phyloP scores from a whole-genome alignment of 2,113 vertebrate genomes.

The Corapipo altera region DNA sequence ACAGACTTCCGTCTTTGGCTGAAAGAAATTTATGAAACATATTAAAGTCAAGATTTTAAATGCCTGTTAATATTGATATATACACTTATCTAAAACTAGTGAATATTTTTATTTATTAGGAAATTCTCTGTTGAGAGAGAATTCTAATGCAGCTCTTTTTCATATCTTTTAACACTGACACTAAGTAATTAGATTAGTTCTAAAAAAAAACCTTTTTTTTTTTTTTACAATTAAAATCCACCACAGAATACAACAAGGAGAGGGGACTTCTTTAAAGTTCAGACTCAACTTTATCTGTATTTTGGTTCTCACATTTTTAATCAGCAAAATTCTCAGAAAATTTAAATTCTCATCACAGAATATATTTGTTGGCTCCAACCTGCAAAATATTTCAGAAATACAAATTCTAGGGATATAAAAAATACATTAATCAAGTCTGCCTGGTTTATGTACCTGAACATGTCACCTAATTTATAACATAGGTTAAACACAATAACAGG shows the following conservation, averaged over 20 bases:
- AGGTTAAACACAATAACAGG: background rate
- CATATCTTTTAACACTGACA: background rate
- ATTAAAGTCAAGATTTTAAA: slow-evolving; percentile 8
- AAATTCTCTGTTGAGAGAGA: background rate
- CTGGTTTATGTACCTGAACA: background rate
- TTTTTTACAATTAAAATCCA: background rate
- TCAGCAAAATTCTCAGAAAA: background rate
- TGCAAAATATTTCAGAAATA: background rate
- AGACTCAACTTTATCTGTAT: background rate
- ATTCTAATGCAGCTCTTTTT: background rate
- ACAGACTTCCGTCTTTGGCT: background rate
- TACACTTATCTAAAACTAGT: background rate
- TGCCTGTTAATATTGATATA: slow-evolving; percentile 22
- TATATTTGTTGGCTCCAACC: background rate
- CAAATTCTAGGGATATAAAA: background rate
- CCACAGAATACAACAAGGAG: background rate
- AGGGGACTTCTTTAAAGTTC: background rate
- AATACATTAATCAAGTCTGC: background rate
- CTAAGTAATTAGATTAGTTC: background rate
- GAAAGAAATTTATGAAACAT: slow-evolving; percentile 22
- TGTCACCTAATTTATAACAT: background rate
- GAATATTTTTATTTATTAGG: slow-evolving; percentile 7
- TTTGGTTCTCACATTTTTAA: background rate
- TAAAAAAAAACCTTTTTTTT: background rate
- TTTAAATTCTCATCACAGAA: background rate